Percentiles rank a stretch among this genome's conserved stretches.
Conservation (phyloP, 1,140 invertebrate species). For the Subanguina moxae region DNA sequence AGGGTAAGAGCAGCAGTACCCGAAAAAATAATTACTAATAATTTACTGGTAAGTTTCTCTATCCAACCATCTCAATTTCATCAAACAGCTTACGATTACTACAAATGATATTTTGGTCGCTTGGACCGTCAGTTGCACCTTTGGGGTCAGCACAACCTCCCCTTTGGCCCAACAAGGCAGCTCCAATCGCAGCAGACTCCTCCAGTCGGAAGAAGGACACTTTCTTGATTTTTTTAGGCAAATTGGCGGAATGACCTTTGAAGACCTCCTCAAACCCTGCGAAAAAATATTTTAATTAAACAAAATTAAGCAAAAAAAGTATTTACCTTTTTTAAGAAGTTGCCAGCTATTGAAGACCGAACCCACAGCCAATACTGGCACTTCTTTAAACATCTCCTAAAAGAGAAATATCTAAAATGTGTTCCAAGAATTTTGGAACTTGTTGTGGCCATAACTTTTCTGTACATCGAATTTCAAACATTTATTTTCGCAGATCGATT, state of each 20-base stretch:
- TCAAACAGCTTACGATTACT: too few relatives aligned
- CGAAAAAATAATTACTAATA: too few relatives aligned
- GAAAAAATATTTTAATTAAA: neutral
- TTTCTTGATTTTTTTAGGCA: slow-evolving; percentile 4
- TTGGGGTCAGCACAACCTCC: too few relatives aligned
- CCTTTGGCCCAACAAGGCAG: neutral
- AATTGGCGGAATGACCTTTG: neutral
- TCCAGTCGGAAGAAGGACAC: neutral
- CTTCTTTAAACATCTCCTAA: slow-evolving; percentile 64
- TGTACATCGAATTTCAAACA: neutral
- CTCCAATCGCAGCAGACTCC: slow-evolving; percentile 1
- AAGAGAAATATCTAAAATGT: slow-evolving; percentile 61
- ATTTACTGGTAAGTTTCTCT: too few relatives aligned
- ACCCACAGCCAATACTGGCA: slow-evolving; percentile 84
- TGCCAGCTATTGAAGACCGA: slow-evolving; percentile 92
- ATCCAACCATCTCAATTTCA: too few relatives aligned
- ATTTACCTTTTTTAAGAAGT: slow-evolving; percentile 66
- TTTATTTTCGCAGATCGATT: neutral
- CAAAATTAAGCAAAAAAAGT: neutral
- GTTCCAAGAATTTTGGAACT: neutral
- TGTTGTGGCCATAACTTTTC: neutral
- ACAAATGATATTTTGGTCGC: too few relatives aligned
- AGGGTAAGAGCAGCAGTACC: too few relatives aligned
- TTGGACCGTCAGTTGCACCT: too few relatives aligned
- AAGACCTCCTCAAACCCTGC: neutral